phyloP scores from a whole-genome alignment of 2,113 vertebrate genomes.

The Sakesphorus luctuosus region DNA sequence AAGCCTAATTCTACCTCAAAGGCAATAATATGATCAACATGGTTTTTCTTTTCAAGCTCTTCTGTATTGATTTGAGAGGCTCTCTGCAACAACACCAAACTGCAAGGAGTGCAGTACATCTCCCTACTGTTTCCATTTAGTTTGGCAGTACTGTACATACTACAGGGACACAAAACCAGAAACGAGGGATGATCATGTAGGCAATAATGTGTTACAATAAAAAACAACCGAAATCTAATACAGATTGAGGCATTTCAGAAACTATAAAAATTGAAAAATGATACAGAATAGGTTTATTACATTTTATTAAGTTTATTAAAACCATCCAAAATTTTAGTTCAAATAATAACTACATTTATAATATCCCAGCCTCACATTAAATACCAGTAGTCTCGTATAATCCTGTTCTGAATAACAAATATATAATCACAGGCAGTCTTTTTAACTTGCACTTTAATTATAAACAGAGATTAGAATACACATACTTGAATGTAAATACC shows the following conservation, averaged over 20 bases:
- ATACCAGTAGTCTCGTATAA: not conserved
- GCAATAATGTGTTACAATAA: not conserved
- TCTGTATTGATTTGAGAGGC: not conserved
- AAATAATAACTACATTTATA: not conserved
- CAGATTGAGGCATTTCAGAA: not conserved
- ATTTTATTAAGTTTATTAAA: not conserved
- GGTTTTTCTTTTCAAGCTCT: not conserved
- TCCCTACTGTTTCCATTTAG: not conserved
- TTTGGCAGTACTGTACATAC: not conserved
- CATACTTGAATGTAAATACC: not conserved
- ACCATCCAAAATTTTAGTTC: not conserved
- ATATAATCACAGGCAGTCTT: not conserved
- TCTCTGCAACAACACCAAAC: not conserved
- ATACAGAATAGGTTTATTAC: not conserved
- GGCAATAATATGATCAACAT: not conserved
- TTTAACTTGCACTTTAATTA: slow-evolving; percentile 2
- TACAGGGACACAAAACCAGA: not conserved
- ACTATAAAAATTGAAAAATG: not conserved
- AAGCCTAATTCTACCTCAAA: not conserved
- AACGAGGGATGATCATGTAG: not conserved
- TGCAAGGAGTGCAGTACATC: not conserved
- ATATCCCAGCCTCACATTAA: not conserved
- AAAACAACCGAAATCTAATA: not conserved
- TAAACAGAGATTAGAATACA: not conserved
- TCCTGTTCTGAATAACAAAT: not conserved